These are phyloP conservation scores for Pseudochirops cupreus DNA, from an alignment of 2,797 vertebrate genomes.

Conservation along the genomic window DNA sequence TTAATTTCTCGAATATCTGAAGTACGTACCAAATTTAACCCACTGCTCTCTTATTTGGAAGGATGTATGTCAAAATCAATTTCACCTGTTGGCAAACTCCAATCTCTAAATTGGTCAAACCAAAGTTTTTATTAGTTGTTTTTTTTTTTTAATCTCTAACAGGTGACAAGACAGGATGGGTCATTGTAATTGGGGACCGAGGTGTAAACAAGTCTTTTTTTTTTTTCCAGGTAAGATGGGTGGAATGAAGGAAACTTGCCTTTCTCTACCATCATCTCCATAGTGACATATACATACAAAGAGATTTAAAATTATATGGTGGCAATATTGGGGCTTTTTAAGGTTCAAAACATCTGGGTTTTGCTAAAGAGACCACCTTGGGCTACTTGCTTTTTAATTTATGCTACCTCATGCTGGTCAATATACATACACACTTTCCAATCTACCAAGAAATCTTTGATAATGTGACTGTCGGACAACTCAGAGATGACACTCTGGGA, in stretches of 20 bases:
- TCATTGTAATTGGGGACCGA: conserved; percentile 40
- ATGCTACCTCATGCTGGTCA: conserved; percentile 25
- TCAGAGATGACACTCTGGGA: conserved; percentile 69
- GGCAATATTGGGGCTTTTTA: neutral
- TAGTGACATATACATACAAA: neutral
- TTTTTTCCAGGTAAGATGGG: neutral
- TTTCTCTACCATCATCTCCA: conserved; percentile 36
- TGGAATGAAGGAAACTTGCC: conserved; percentile 4
- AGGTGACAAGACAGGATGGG: conserved; percentile 6
- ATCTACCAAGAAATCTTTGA: conserved; percentile 65
- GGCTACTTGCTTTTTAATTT: conserved; percentile 55
- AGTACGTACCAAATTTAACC: neutral
- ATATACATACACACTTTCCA: conserved; percentile 69
- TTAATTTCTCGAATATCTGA: neutral
- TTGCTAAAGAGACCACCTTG: conserved; percentile 8
- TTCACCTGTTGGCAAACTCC: conserved; percentile 45
- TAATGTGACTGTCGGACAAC: conserved; percentile 73
- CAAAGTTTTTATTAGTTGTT: conserved; percentile 22
- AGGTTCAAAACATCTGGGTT: conserved; percentile 6
- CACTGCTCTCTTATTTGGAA: neutral
- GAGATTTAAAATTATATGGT: conserved; percentile 23
- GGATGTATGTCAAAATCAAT: conserved; percentile 8
- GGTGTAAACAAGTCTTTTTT: neutral
- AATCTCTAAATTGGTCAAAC: conserved; percentile 61
- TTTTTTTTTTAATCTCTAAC: conserved; percentile 5